A percentile compares a stretch with the other conserved stretches of the same genome.
Conservation (phyloP, 1,140 invertebrate genomes). For the Dolichoris vasculosae region DNA sequence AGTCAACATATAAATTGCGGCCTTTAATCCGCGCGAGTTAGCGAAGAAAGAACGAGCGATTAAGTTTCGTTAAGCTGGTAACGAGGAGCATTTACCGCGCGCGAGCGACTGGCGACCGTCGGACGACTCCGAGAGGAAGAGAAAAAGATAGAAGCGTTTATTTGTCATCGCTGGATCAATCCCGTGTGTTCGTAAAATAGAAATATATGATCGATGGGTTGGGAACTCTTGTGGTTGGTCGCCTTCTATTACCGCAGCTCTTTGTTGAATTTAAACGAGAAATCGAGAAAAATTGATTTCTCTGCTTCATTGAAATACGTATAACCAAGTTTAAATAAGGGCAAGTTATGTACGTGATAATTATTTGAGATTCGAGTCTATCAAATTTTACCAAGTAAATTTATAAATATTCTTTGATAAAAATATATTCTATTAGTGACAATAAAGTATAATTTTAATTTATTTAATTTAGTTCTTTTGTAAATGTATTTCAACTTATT, state of each 20-base stretch:
- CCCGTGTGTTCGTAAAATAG: not conserved
- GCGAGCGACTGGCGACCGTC: not conserved
- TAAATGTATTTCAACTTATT: too few species aligned
- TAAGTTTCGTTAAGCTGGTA: conserved; percentile 49
- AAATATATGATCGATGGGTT: not conserved
- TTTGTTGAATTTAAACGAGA: not conserved
- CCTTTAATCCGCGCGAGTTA: conserved; percentile 46
- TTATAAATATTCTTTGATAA: too few species aligned
- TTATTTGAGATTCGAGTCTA: too few species aligned
- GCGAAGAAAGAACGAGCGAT: conserved; percentile 45
- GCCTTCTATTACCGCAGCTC: not conserved
- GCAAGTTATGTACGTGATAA: too few species aligned
- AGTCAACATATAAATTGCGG: conserved; percentile 44
- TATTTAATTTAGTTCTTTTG: too few species aligned
- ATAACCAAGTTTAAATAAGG: too few species aligned
- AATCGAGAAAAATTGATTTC: not conserved
- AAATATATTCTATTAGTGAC: too few species aligned
- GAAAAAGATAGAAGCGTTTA: not conserved
- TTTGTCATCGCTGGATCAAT: not conserved
- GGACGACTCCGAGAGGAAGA: too few species aligned
- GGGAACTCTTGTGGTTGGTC: not conserved
- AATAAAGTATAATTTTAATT: too few species aligned
- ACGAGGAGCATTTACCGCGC: conserved; percentile 5
- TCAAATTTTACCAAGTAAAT: too few species aligned
- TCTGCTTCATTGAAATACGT: too few species aligned